Base-by-base conservation (phyloP, 2,113 vertebrate genomes). In the Lichenostomus cassidix region DNA sequence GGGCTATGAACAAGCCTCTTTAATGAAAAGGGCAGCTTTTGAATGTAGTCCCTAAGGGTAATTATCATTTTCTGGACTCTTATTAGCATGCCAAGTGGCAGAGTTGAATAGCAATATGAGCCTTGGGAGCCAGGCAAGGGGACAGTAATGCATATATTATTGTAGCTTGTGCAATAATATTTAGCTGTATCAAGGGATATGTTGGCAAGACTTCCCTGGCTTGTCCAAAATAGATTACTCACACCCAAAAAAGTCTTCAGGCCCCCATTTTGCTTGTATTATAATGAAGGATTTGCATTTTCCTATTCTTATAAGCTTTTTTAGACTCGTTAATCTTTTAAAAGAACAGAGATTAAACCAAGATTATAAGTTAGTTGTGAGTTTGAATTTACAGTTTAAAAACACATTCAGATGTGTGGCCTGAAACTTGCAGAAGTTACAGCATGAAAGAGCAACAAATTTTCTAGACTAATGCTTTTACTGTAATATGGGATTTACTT, bases 41-140 rank as follows among this genome's bases (percentile, higher is more conserved):
- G 25, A 85, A 68, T 53, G 10, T 52, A 46, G 44, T 42, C 71
- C 63, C 73, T 33, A 42, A 75, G 64, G 70, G 19, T 89, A 71
- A 87, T 94, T 86, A 80, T 53, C 0, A 86, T 84, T 94, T 96
- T 83, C 73, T 77, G 62, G 42, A 9, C 78, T 86, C 90, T 67
- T 42, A 89, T 91, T 96, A 94, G 87, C 62, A 87, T 94, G 84
- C 63, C 42, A 68, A 94, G 67, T 86, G 31, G 65, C 52, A 67
- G 18, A 77, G 17, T 47, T 11, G 79, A 92, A 77, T 75, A 69
- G 77, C 52, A 74, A 4, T 85, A 49, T 82, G 64, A 92, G 59
- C 81, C 47, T 73, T 6, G 10, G 78, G 69, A 91, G 64, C 31
- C 62, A 85, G 28, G 37, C 42, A 44, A 83, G 64, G 81, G 78